These are phyloP conservation scores for Mastomys coucha DNA, from an alignment of 2,113 vertebrate species.

Conservation along the genomic window DNA sequence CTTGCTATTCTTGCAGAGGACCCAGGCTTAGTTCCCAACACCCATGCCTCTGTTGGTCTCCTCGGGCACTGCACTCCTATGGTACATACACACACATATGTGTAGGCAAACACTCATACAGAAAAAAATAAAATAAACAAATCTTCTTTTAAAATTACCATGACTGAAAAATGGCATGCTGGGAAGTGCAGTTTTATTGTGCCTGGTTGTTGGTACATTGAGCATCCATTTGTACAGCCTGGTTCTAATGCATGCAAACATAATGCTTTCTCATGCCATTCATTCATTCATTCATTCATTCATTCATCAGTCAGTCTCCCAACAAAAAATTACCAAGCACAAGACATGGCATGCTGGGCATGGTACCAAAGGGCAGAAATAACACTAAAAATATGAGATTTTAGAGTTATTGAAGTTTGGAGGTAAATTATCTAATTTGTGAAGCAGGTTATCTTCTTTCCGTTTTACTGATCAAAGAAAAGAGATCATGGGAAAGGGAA, in stretches of 20 bases:
- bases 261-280: background rate
- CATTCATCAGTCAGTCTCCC: slow-evolving; percentile 10
- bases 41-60: background rate
- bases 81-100: background rate
- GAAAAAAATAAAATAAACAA: background rate
- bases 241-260: background rate
- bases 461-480: slow-evolving; percentile 9
- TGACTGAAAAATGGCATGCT: background rate
- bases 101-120: background rate
- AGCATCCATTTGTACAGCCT: background rate
- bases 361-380: background rate
- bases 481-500: background rate
- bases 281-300: background rate
- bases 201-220: background rate
- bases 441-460: background rate
- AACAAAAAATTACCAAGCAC: background rate
- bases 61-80: background rate
- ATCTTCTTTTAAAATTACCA: background rate
- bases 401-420: background rate
- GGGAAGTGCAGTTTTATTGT: background rate
- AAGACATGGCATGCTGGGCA: background rate
- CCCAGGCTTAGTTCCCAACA: background rate
- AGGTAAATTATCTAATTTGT: slow-evolving; percentile 19
- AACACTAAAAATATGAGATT: background rate
- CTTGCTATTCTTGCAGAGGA: background rate